A percentile compares a stretch with the other conserved stretches of the same genome.
These are phyloP conservation scores for Aphaenogaster rudis DNA, from an alignment of 1,140 invertebrate genomes.

Conservation along the genomic window DNA sequence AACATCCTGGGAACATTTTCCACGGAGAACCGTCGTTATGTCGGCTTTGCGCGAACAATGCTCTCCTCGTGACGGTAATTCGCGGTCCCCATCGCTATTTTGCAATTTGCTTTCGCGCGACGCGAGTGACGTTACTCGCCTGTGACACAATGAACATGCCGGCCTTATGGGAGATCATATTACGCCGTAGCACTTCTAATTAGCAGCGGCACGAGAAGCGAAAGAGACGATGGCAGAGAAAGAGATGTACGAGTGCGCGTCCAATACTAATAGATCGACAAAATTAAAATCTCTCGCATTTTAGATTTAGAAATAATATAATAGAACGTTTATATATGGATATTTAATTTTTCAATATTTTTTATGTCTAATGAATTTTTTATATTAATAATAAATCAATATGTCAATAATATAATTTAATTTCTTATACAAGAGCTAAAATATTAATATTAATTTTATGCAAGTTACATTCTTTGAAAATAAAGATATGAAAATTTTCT, in stretches of 20 bases:
- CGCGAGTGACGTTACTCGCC: conserved; percentile 46
- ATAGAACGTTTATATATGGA: not conserved
- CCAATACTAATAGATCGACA: not conserved
- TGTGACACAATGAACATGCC: conserved; percentile 50
- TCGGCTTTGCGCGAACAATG: conserved; percentile 48
- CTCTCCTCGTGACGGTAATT: conserved; percentile 58
- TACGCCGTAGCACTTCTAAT: conserved; percentile 51
- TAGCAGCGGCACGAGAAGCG: conserved; percentile 49
- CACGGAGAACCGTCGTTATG: conserved; percentile 29
- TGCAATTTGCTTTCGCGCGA: conserved; percentile 61
- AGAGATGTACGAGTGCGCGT: not conserved
- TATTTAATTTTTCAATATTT: not conserved
- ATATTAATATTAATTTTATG: not conserved
- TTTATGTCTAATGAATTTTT: not conserved
- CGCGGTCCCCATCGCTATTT: conserved; percentile 59
- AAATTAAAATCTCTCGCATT: conserved; percentile 15
- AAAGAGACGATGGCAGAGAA: conserved; percentile 36
- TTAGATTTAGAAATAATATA: not conserved
- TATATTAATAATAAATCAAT: not conserved
- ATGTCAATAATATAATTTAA: not conserved
- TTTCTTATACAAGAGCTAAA: not conserved
- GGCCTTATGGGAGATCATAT: conserved; percentile 36
- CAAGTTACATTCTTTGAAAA: conserved; percentile 7
- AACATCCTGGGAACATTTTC: conserved; percentile 65
- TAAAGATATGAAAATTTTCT: not conserved